Evolutionary conservation across 2,113 vertebrate genomes (phyloP).

Genomic region (Hippolais icterina): DNA sequence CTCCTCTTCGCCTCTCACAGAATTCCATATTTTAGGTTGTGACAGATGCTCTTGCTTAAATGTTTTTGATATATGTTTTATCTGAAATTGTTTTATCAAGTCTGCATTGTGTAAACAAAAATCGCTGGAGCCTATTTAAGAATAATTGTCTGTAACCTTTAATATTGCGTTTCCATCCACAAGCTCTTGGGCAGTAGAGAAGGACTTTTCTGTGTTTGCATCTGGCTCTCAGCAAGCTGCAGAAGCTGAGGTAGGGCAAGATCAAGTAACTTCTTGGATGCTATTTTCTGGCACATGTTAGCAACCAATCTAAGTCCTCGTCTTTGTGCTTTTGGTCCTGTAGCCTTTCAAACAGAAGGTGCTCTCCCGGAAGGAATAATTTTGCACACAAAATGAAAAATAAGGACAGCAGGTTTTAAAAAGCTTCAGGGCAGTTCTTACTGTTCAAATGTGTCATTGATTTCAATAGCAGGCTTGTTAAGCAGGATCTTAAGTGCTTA

Average conservation of each 20-base stretch:
- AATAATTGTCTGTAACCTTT: not conserved
- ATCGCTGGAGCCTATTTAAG: not conserved
- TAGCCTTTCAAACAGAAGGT: conserved; percentile 18
- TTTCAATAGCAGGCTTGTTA: conserved; percentile 44
- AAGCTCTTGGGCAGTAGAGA: not conserved
- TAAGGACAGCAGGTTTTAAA: conserved; percentile 28
- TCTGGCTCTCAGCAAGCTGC: not conserved
- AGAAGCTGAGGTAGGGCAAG: not conserved
- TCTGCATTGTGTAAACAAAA: conserved; percentile 1
- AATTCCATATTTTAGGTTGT: not conserved
- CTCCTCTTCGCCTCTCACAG: not conserved
- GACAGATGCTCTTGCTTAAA: not conserved
- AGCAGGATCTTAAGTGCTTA: conserved; percentile 12
- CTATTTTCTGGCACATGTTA: not conserved
- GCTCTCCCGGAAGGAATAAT: not conserved
- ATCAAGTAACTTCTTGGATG: not conserved
- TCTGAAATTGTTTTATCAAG: not conserved
- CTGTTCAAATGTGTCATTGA: conserved; percentile 45
- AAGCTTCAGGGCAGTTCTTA: conserved; percentile 40
- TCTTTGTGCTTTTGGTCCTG: not conserved
- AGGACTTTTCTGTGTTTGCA: not conserved
- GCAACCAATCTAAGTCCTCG: not conserved
- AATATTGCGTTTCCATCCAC: not conserved
- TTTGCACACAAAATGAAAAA: not conserved
- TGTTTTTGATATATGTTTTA: not conserved